Percentiles rank a stretch among this genome's conserved stretches.
These are phyloP conservation scores for Chydorus sphaericus DNA, from an alignment of 2,888 invertebrate species.

Conservation along the genomic window DNA sequence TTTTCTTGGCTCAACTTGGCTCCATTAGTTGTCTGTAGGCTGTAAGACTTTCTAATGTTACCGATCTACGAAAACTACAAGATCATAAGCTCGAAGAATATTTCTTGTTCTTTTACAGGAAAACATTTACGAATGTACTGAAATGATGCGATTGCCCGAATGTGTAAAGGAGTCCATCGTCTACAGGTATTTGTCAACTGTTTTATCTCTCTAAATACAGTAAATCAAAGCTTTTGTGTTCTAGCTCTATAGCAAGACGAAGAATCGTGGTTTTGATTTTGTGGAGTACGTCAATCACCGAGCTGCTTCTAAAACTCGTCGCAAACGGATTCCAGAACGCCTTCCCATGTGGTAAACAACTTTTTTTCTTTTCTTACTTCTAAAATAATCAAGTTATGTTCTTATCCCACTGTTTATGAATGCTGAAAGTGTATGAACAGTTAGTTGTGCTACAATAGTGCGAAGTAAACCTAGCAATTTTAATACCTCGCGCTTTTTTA, in stretches of 20 bases:
- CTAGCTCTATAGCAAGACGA: conserved; percentile 33
- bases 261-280: conserved; percentile 69
- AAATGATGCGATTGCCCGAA: conserved; percentile 45
- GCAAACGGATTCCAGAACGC: conserved; percentile 43
- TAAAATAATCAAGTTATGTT: too few species aligned
- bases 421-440: too few species aligned
- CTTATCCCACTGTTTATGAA: too few species aligned
- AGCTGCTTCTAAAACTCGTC: conserved; percentile 55
- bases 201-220: conserved; percentile 49
- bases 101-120: too few species aligned
- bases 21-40: too few species aligned
- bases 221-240: too few species aligned
- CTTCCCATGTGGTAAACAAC: conserved; percentile 50
- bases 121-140: conserved; percentile 50
- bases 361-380: too few species aligned
- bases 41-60: too few species aligned
- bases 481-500: neutral
- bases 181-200: conserved; percentile 17
- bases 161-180: conserved; percentile 41
- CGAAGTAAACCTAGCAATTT: neutral
- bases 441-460: too few species aligned
- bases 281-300: conserved; percentile 65
- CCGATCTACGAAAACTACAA: too few species aligned
- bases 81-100: too few species aligned
- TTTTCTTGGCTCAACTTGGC: too few species aligned